Percentiles rank a stretch among this genome's conserved stretches.
Evolutionary conservation across 2,888 invertebrate genomes (phyloP).

Genomic region (Exocentrus adspersus): DNA sequence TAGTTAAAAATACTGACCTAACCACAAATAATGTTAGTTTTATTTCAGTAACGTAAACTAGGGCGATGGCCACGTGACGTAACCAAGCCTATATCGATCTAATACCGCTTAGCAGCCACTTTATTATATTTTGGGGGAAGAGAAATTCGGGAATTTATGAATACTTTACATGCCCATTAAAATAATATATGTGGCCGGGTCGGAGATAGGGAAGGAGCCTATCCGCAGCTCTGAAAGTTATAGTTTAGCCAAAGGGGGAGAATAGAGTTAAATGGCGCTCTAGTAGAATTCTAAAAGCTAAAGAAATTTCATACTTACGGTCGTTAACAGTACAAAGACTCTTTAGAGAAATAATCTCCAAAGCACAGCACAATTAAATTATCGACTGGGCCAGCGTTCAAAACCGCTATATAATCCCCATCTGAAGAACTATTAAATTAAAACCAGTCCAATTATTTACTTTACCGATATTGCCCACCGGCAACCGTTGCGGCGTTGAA

Average conservation of each 20-base stretch:
- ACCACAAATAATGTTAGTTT: too few relatives aligned
- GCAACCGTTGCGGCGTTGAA: not conserved
- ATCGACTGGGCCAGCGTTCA: too few relatives aligned
- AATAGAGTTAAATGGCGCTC: conserved; percentile 13
- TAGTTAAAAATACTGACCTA: too few relatives aligned
- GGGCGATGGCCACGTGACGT: conserved; percentile 9
- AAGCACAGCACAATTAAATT: too few relatives aligned
- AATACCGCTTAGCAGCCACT: not conserved
- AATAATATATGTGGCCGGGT: conserved; percentile 21
- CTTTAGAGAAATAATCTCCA: too few relatives aligned
- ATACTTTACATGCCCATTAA: conserved; percentile 25
- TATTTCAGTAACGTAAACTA: too few relatives aligned
- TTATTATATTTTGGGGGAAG: conserved; percentile 22
- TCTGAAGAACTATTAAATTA: not conserved
- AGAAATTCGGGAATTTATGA: conserved; percentile 23
- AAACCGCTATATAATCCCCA: too few relatives aligned
- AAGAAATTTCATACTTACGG: not conserved
- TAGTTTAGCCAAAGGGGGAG: not conserved
- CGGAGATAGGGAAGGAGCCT: conserved; percentile 13
- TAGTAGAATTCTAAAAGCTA: too few relatives aligned
- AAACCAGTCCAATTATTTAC: not conserved
- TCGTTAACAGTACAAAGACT: too few relatives aligned
- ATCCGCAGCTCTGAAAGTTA: not conserved
- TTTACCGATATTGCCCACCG: not conserved
- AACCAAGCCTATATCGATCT: conserved; percentile 18